Evolutionary conservation across 2,113 vertebrate genomes (phyloP).

Genomic region (Formicarius rufipectus): DNA sequence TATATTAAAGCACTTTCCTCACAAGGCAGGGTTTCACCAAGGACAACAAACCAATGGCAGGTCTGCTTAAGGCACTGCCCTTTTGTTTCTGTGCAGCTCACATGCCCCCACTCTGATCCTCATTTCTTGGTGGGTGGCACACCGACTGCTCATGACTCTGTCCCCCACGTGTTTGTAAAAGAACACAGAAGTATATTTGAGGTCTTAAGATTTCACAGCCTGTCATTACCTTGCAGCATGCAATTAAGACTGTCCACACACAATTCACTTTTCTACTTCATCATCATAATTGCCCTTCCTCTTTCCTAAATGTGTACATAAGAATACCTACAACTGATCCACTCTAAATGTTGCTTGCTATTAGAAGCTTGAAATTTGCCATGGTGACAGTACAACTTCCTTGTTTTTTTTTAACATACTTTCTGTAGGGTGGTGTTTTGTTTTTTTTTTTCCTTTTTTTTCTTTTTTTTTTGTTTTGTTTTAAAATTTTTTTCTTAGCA

Average conservation of each 20-base stretch:
- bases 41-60: not conserved
- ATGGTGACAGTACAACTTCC: not conserved
- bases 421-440: not conserved
- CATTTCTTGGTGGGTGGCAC: not conserved
- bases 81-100: not conserved
- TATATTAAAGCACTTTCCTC: slow-evolving; percentile 18
- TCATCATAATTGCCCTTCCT: not conserved
- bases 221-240: not conserved
- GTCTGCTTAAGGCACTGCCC: not conserved
- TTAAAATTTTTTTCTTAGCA: not conserved
- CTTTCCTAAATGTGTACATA: not conserved
- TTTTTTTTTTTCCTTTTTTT: not conserved
- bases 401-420: not conserved
- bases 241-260: slow-evolving; percentile 19
- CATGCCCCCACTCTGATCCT: not conserved
- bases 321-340: not conserved
- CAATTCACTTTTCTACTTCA: not conserved
- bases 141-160: not conserved
- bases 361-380: not conserved
- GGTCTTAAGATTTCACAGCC: not conserved
- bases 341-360: not conserved
- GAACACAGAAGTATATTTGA: not conserved
- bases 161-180: not conserved
- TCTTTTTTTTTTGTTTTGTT: too few species aligned
- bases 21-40: slow-evolving; percentile 3